These are phyloP conservation scores for Pelvicachromis taeniatus DNA, from an alignment of 2,113 vertebrate species.

Conservation along the genomic window DNA sequence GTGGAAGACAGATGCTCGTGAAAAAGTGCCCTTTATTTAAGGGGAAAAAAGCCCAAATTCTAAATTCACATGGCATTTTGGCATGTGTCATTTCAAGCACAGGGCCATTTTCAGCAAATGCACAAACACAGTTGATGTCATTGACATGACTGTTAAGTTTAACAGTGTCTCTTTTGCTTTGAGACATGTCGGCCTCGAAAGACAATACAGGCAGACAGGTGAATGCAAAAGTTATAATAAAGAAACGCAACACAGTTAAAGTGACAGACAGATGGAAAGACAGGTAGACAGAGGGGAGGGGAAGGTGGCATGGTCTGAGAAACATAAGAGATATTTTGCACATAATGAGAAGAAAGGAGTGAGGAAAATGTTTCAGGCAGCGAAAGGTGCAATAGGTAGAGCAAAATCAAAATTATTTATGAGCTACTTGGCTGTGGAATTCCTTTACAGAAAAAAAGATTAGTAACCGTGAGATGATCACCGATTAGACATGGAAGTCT, in stretches of 20 bases:
- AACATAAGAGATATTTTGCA: not conserved
- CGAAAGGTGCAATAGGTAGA: not conserved
- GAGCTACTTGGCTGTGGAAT: not conserved
- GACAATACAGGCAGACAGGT: not conserved
- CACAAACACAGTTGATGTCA: not conserved
- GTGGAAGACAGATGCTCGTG: not conserved
- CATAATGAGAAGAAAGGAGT: slow-evolving; percentile 17
- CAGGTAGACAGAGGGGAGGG: not conserved
- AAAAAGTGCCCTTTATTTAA: not conserved
- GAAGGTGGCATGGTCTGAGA: slow-evolving; percentile 1
- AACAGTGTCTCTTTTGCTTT: not conserved
- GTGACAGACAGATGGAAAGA: slow-evolving; percentile 1
- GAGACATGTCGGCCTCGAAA: not conserved
- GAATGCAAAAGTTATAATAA: not conserved
- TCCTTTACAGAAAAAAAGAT: slow-evolving; percentile 1
- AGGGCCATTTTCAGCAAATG: not conserved
- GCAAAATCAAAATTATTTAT: slow-evolving; percentile 18
- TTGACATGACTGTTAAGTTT: not conserved
- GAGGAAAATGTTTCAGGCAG: not conserved
- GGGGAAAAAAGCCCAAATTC: slow-evolving; percentile 1
- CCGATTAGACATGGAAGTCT: not conserved
- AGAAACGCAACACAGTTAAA: not conserved
- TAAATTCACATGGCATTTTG: slow-evolving; percentile 16
- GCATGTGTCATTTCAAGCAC: slow-evolving; percentile 37
- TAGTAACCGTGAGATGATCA: not conserved